phyloP scores from a whole-genome alignment of 2,797 vertebrate species.

The Megaceryle alcyon region DNA sequence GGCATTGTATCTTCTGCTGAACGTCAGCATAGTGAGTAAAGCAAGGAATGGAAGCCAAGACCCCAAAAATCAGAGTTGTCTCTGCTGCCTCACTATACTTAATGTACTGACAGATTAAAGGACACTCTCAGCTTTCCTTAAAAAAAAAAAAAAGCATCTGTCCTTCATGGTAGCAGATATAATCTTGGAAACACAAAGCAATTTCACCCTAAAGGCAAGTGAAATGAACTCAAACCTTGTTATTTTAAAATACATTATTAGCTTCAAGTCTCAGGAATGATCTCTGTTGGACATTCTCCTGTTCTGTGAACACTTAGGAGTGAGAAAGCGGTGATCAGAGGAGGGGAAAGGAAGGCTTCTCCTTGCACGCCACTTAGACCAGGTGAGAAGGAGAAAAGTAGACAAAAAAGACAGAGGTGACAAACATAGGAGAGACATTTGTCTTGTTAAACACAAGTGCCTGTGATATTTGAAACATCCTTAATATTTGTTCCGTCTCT shows the following conservation, averaged over 20 bases:
- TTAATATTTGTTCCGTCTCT: not conserved
- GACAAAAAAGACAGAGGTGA: not conserved
- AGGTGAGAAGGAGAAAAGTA: not conserved
- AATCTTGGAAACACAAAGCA: not conserved
- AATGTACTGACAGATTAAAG: not conserved
- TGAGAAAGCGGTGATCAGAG: not conserved
- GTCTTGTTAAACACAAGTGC: not conserved
- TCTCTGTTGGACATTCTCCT: not conserved
- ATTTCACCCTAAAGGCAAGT: slow-evolving; percentile 5
- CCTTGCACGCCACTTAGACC: not conserved
- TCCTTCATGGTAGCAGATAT: not conserved
- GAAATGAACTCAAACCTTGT: slow-evolving; percentile 29
- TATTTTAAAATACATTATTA: slow-evolving; percentile 1
- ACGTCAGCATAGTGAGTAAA: not conserved
- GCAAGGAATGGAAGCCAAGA: not conserved
- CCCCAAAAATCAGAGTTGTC: not conserved
- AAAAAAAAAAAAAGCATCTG: not conserved
- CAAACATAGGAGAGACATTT: not conserved
- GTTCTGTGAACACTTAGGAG: not conserved
- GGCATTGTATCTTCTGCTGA: slow-evolving; percentile 34
- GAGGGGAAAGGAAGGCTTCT: not conserved
- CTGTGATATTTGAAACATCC: not conserved
- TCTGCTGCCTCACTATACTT: not conserved
- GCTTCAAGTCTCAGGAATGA: not conserved
- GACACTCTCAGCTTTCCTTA: not conserved